Base-by-base conservation (phyloP, 1,140 invertebrate genomes). In the Ptiloglossa arizonensis region DNA sequence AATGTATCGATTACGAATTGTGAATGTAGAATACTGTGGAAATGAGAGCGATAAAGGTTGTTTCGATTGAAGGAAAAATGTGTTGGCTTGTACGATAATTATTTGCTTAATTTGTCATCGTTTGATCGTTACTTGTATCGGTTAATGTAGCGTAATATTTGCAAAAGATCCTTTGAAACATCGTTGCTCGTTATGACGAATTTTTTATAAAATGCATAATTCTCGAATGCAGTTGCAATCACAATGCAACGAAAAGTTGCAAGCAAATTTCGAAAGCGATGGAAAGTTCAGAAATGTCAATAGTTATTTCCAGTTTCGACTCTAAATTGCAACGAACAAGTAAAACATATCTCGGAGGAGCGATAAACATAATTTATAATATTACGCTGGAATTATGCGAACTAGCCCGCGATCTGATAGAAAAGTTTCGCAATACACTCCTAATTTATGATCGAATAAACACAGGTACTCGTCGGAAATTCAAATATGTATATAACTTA, bases 281-380 rank as follows among this genome's bases (percentile, higher is more conserved):
- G 3, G 13, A 15, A 19, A 19, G 27, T 32, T 57, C 8, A 1
- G 6, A 8, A 32, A 6, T 19, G 27, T 2, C 5, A 32, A 57
- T 19, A 57, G 29, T 32, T 6, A 32, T 19, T 29, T 29, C 27
- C 19, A 8, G 15, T 8, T 27, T 1, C 11, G 5, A 19, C 27
- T 6, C 17, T 32, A 32, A 44, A 32, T 62, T 62, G 5, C 22
- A 15, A 24, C 24, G 17, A 19, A 48, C 29, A 15, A 63, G 13
- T 27, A 22, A 66, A 50, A 27, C 29, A 13, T 5, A 35, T 13
- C n/a, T 67, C n/a, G 11, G 19, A 1, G 11, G 50, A 67, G 19
- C 35, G 48, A 67, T 67, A 67, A 67, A 32, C 64, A 38, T 35
- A 67, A 67, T 67, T 67, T 67, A 32, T 24, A 67, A 35, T 50